These are phyloP conservation scores for Drosophila mettleri DNA, from an alignment of 2,888 invertebrate species.

Conservation along the genomic window DNA sequence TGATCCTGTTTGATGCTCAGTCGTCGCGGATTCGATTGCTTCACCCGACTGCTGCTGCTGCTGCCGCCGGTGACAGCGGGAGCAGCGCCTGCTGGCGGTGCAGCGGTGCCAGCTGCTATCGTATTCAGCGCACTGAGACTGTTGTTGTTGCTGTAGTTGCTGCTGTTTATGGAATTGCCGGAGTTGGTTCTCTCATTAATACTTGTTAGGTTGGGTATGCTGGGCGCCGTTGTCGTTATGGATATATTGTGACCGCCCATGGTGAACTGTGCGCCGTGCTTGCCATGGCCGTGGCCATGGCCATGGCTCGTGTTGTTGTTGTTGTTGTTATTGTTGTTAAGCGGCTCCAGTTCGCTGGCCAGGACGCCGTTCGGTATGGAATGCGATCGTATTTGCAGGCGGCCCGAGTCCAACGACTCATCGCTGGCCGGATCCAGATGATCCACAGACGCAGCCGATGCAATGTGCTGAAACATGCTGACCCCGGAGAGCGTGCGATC, in stretches of 20 bases:
- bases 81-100: constrained; percentile 28
- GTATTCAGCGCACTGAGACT: constrained; percentile 54
- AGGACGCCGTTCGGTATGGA: constrained; percentile 84
- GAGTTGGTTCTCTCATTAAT: constrained; percentile 84
- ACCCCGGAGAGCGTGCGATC: constrained; percentile 84
- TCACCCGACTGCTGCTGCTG: constrained; percentile 57
- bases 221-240: constrained; percentile 77
- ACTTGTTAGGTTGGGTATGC: constrained; percentile 83
- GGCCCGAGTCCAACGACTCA: constrained; percentile 84
- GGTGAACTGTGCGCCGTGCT: constrained; percentile 74
- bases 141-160: constrained; percentile 72
- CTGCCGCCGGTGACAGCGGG: constrained; percentile 37
- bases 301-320: constrained; percentile 28
- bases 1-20: constrained; percentile 85
- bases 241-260: constrained; percentile 78
- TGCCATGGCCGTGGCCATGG: constrained; percentile 38
- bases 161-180: constrained; percentile 79
- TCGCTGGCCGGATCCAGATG: constrained; percentile 85
- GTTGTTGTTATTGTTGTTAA: constrained; percentile 63
- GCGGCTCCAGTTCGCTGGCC: constrained; percentile 81
- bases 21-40: constrained; percentile 79
- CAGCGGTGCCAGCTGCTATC: constrained; percentile 26
- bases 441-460: constrained; percentile 84
- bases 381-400: constrained; percentile 84
- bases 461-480: constrained; percentile 82